phyloP scores from a whole-genome alignment of 2,888 invertebrate species.

The Drosophila merina region DNA sequence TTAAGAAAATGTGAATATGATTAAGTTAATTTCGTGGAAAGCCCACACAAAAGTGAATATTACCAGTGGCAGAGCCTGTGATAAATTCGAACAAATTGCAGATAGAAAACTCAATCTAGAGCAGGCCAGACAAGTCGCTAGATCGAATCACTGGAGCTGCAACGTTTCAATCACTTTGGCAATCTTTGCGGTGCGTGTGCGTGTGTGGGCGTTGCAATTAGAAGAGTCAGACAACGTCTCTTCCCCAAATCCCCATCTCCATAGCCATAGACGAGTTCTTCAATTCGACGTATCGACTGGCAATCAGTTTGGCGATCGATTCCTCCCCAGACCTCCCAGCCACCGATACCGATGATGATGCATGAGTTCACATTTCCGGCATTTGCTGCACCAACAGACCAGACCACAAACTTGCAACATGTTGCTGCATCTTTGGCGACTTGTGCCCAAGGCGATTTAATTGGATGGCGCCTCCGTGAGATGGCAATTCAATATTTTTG shows the following conservation, averaged over 20 bases:
- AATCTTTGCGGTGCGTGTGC: slow-evolving; percentile 59
- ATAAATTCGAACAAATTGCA: slow-evolving; percentile 70
- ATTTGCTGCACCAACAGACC: slow-evolving; percentile 27
- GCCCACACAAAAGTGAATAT: slow-evolving; percentile 12
- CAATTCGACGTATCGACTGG: slow-evolving; percentile 59
- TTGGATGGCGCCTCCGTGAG: slow-evolving; percentile 45
- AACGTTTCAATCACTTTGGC: slow-evolving; percentile 63
- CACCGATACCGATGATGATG: slow-evolving; percentile 30
- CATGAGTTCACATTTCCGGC: slow-evolving; percentile 62
- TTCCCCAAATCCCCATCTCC: slow-evolving; percentile 8
- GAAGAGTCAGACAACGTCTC: slow-evolving; percentile 43
- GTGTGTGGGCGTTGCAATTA: slow-evolving; percentile 77
- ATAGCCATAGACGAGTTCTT: slow-evolving; percentile 53
- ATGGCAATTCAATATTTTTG: slow-evolving; percentile 3
- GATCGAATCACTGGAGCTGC: slow-evolving; percentile 29
- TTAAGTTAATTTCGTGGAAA: neutral
- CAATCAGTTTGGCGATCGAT: slow-evolving; percentile 63
- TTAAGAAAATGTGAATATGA: neutral
- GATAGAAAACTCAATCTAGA: slow-evolving; percentile 67
- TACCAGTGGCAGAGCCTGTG: slow-evolving; percentile 24
- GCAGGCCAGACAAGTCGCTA: slow-evolving; percentile 42
- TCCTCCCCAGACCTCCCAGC: slow-evolving; percentile 7
- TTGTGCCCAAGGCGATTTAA: slow-evolving; percentile 47
- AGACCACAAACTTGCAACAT: slow-evolving; percentile 14
- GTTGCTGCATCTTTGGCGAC: slow-evolving; percentile 46